phyloP scores from a whole-genome alignment of 2,888 invertebrate genomes.

The Cataglyphis rosenhaueri region DNA sequence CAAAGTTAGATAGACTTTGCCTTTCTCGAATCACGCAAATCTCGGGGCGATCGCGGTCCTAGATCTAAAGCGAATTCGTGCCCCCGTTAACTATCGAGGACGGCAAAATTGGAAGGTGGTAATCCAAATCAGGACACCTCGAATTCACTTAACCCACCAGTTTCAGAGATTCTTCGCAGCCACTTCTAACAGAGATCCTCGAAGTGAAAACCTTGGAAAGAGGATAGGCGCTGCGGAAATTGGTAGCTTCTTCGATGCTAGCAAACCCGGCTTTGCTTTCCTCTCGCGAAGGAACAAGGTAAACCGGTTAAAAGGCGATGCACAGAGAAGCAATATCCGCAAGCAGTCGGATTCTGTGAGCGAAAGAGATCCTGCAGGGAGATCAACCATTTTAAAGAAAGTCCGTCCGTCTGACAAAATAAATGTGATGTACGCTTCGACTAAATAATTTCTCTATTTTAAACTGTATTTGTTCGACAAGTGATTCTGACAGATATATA shows the following conservation, averaged over 20 bases:
- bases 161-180: conserved; percentile 64
- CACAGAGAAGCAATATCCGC: conserved; percentile 75
- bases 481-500: conserved; percentile 12
- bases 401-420: conserved; percentile 20
- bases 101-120: conserved; percentile 65
- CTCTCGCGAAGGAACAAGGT: conserved; percentile 69
- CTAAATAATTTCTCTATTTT: conserved; percentile 30
- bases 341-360: conserved; percentile 56
- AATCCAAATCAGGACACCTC: conserved; percentile 65
- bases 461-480: background rate
- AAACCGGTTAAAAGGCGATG: conserved; percentile 76
- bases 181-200: conserved; percentile 58
- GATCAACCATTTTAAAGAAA: conserved; percentile 56
- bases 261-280: conserved; percentile 48
- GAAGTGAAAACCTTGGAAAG: conserved; percentile 71
- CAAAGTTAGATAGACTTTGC: conserved; percentile 56
- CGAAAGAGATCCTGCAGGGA: conserved; percentile 50
- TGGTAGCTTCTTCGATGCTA: conserved; percentile 70
- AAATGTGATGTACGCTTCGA: conserved; percentile 32
- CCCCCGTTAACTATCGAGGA: conserved; percentile 52
- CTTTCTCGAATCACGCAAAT: conserved; percentile 40
- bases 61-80: conserved; percentile 59
- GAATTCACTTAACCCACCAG: conserved; percentile 70
- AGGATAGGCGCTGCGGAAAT: conserved; percentile 74
- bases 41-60: conserved; percentile 31